Conservation (phyloP, 2,113 vertebrate genomes). For the Psilopsiagon aymara region DNA sequence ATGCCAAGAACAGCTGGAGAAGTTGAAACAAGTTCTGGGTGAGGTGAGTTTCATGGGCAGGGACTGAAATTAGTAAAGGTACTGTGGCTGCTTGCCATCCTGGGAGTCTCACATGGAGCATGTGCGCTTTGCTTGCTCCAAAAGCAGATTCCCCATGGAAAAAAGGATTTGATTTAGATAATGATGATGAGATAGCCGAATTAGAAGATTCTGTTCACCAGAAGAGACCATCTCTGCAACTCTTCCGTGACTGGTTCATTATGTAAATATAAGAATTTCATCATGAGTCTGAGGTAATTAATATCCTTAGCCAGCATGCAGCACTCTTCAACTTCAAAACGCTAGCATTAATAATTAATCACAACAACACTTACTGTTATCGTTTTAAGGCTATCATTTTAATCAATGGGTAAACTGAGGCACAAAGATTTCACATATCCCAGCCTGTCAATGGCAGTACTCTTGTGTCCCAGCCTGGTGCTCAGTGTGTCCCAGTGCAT, state of each 20-base stretch:
- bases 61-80: slow-evolving; percentile 70
- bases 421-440: neutral
- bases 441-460: neutral
- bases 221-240: slow-evolving; percentile 26
- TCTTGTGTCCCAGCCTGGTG: neutral
- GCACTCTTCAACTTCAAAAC: slow-evolving; percentile 21
- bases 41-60: slow-evolving; percentile 86
- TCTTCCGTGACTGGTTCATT: neutral
- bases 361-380: neutral
- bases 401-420: slow-evolving; percentile 29
- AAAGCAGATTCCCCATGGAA: neutral
- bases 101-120: slow-evolving; percentile 40
- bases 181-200: neutral
- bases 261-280: slow-evolving; percentile 39
- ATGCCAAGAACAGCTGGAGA: slow-evolving; percentile 81
- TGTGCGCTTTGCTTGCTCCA: neutral
- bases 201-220: slow-evolving; percentile 13
- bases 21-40: slow-evolving; percentile 87
- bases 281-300: slow-evolving; percentile 38
- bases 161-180: neutral
- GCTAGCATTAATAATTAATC: slow-evolving; percentile 31
- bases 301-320: slow-evolving; percentile 23
- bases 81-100: slow-evolving; percentile 72
- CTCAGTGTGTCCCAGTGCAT: neutral
- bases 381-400: neutral